Evolutionary conservation across 1,140 invertebrate species (phyloP).

Genomic region (Orius laevigatus): DNA sequence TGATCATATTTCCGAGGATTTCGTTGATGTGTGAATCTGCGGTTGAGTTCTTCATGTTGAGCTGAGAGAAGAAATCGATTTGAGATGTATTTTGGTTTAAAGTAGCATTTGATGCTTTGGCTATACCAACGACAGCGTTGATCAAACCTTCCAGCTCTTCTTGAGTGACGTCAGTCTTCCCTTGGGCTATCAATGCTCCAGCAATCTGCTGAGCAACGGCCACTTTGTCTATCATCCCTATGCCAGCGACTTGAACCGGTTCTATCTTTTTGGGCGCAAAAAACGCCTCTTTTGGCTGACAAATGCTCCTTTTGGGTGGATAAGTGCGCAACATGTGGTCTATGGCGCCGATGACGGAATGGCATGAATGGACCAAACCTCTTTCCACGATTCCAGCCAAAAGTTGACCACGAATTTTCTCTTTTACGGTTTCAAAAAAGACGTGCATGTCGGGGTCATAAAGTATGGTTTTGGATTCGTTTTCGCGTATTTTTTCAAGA

Average conservation of each 20-base stretch:
- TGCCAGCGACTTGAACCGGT: slow-evolving; percentile 42
- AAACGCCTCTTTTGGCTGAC: neutral
- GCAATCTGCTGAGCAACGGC: slow-evolving; percentile 62
- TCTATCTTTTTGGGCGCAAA: slow-evolving; percentile 24
- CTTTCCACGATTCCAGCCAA: slow-evolving; percentile 55
- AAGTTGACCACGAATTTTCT: slow-evolving; percentile 65
- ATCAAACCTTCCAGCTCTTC: slow-evolving; percentile 58
- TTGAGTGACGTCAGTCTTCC: slow-evolving; percentile 56
- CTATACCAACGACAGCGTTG: slow-evolving; percentile 53
- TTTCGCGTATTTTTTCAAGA: slow-evolving; percentile 49
- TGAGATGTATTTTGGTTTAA: slow-evolving; percentile 29
- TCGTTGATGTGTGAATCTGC: slow-evolving; percentile 12
- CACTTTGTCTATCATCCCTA: slow-evolving; percentile 48
- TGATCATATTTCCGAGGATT: slow-evolving; percentile 10
- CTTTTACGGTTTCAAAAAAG: slow-evolving; percentile 64
- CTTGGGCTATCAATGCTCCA: slow-evolving; percentile 52
- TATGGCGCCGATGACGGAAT: slow-evolving; percentile 30
- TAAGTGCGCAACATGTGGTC: slow-evolving; percentile 20
- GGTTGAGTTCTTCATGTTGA: slow-evolving; percentile 16
- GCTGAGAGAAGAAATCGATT: slow-evolving; percentile 23
- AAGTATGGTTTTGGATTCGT: slow-evolving; percentile 54
- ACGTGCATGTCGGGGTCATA: slow-evolving; percentile 50
- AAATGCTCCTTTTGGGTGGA: slow-evolving; percentile 7
- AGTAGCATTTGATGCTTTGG: slow-evolving; percentile 27
- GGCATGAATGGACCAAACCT: slow-evolving; percentile 40